Base-by-base conservation (phyloP, 2,797 vertebrate species). In the Poeciliopsis gracilis region DNA sequence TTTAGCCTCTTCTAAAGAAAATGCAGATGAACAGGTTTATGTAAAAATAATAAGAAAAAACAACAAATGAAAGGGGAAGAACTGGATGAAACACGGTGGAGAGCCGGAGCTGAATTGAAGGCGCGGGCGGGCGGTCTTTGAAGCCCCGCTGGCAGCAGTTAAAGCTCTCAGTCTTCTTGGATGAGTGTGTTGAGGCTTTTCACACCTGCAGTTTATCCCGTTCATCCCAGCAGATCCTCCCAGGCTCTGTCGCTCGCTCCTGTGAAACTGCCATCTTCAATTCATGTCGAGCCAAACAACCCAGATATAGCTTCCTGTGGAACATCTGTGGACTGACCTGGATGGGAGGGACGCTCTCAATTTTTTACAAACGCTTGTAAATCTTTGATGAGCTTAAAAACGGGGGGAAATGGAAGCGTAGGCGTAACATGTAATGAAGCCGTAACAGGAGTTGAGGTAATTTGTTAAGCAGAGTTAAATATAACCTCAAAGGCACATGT, bases 241-340 rank as follows among this genome's bases (percentile, higher is more conserved):
- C 16, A 69, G 18, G 25, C 46, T 43, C 61, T 9, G 46, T 53
- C 75, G 47, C 75, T 69, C 38, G 25, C 75, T 69, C 38, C 33
- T 38, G 47, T 69, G 63, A 77, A 51, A 20, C 76, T 43, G 33
- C 66, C 49, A 30, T 23, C 18, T 4, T 53, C 36, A 16, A 55
- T 45, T 71, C 49, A 77, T 45, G 47, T 71, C 38, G 25, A 77
- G 66, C 66, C 76, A 77, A 71, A 71, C 25, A 70, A 47, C 66
- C n/a, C 76, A 33, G 66, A 77, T 77, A 38, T 20, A 70, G 16
- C 36, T 46, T 70, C 41, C 67, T 3, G 38, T 7, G 25, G 49
- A 77, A 70, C 76, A 77, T 77, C 66, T 70, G 76, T 55, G 66
- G 66, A 41, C 66, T 55, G 49, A 55, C 49, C 45, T 57, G 67